A percentile compares a stretch with the other conserved stretches of the same genome.
Evolutionary conservation across 2,888 invertebrate genomes (phyloP).

Genomic region (Laothoe populi): DNA sequence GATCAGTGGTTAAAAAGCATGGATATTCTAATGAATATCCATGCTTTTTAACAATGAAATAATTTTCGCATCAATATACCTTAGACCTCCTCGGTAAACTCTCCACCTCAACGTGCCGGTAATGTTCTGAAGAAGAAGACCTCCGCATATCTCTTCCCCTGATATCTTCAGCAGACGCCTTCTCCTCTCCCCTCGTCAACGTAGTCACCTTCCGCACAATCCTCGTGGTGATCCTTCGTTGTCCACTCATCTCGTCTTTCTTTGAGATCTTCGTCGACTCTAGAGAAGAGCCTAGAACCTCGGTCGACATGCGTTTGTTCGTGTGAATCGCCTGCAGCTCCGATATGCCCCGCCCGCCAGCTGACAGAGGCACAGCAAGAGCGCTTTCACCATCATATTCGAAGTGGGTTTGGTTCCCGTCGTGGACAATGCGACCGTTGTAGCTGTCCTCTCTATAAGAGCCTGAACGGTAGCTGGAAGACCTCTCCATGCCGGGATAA

Average conservation of each 20-base stretch:
- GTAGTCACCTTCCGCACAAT: constrained; percentile 95
- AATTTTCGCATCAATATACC: constrained; percentile 84
- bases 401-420: constrained; percentile 81
- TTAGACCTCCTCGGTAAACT: constrained; percentile 90
- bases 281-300: constrained; percentile 93
- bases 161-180: constrained; percentile 89
- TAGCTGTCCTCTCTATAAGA: constrained; percentile 75
- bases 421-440: constrained; percentile 76
- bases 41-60: too few species aligned
- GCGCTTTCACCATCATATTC: constrained; percentile 78
- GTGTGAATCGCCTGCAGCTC: constrained; percentile 91
- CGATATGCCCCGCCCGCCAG: constrained; percentile 76
- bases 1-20: not conserved
- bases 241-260: constrained; percentile 90
- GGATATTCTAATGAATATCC: too few species aligned
- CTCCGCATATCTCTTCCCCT: constrained; percentile 85
- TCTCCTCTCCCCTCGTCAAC: constrained; percentile 93
- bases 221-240: constrained; percentile 92
- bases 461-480: constrained; percentile 71
- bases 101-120: constrained; percentile 84
- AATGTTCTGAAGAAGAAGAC: constrained; percentile 81
- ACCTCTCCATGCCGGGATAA: constrained; percentile 75
- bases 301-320: constrained; percentile 92
- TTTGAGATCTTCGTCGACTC: constrained; percentile 93
- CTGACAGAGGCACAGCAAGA: constrained; percentile 72